Conservation (phyloP, 2,797 vertebrate species). For the Pseudochirops cupreus region DNA sequence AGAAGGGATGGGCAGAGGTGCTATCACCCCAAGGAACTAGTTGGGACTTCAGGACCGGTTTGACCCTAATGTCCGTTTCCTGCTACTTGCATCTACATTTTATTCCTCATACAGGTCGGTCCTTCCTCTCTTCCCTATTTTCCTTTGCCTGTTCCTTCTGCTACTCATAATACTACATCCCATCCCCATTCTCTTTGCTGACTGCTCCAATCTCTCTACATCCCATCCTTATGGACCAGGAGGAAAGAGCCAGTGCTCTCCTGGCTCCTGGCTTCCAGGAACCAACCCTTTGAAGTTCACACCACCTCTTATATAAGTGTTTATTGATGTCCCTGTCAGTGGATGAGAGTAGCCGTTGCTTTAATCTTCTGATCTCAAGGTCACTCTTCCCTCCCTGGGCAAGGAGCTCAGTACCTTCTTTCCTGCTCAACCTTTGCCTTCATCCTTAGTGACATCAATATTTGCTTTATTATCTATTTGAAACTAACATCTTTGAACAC, state of each 20-base stretch:
- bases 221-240: background rate
- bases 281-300: background rate
- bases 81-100: background rate
- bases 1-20: background rate
- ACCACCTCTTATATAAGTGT: background rate
- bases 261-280: background rate
- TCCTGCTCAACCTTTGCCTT: background rate
- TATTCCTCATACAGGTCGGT: background rate
- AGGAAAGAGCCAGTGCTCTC: background rate
- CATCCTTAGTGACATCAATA: background rate
- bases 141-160: background rate
- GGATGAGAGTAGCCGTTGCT: background rate
- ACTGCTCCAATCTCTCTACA: background rate
- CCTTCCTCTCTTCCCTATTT: background rate
- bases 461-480: background rate
- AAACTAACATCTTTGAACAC: background rate
- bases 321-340: background rate
- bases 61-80: background rate
- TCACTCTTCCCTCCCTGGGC: background rate
- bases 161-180: background rate
- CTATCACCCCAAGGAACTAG: background rate
- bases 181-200: background rate
- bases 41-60: background rate
- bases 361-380: background rate
- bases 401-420: background rate